These are phyloP conservation scores for Microchrysa polita DNA, from an alignment of 2,888 invertebrate genomes.

Conservation along the genomic window DNA sequence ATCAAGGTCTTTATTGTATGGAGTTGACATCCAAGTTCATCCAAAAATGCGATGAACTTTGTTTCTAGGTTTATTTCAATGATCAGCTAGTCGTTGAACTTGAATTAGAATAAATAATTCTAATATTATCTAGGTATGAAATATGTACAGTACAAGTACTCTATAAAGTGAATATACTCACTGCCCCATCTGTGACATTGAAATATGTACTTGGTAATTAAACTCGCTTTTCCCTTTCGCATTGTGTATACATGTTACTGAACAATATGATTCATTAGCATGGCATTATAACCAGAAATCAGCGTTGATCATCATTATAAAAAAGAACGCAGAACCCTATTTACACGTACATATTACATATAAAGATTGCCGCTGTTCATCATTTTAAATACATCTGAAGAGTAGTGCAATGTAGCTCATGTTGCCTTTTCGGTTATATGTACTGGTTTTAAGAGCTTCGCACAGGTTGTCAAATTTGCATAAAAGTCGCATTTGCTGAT, in stretches of 20 bases:
- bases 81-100: neutral
- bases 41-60: neutral
- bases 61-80: neutral
- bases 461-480: neutral
- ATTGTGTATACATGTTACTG: neutral
- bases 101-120: neutral
- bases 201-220: slow-evolving; percentile 20
- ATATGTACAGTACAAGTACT: too few species aligned
- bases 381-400: neutral
- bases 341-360: too few species aligned
- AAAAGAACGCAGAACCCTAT: neutral
- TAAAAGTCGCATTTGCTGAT: neutral
- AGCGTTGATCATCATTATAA: neutral
- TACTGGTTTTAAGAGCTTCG: neutral
- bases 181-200: slow-evolving; percentile 23
- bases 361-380: neutral
- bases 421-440: neutral
- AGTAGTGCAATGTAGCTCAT: neutral
- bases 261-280: neutral
- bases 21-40: neutral
- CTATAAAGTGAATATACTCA: neutral
- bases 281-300: neutral
- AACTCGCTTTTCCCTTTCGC: slow-evolving; percentile 18
- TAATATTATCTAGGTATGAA: too few species aligned
- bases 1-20: neutral